A percentile compares a stretch with the other conserved stretches of the same genome.
These are phyloP conservation scores for Chalcosyrphus nemorum DNA, from an alignment of 2,888 invertebrate genomes.

Conservation along the genomic window DNA sequence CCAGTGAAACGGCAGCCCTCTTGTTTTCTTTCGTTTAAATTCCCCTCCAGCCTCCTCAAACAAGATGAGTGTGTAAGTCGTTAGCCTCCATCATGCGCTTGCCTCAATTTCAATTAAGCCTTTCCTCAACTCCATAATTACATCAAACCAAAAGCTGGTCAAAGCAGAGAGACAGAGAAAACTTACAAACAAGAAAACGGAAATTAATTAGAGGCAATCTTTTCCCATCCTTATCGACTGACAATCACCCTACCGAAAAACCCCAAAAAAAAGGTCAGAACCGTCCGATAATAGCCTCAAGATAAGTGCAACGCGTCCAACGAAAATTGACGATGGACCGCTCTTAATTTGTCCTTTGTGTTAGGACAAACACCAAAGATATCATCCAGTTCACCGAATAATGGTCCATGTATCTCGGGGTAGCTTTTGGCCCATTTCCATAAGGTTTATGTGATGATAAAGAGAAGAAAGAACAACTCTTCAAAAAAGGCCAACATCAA, in stretches of 20 bases:
- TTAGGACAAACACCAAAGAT: not conserved
- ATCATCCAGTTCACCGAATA: conserved; percentile 1
- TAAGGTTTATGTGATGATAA: not conserved
- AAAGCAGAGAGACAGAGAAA: not conserved
- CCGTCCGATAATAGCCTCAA: not conserved
- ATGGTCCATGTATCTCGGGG: not conserved
- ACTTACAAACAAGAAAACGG: conserved; percentile 16
- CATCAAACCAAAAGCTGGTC: conserved; percentile 4
- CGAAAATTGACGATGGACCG: not conserved
- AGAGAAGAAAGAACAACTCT: conserved; percentile 8
- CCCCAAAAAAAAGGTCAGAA: not conserved
- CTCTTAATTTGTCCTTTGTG: conserved; percentile 29
- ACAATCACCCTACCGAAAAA: conserved; percentile 5
- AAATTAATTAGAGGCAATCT: conserved; percentile 24
- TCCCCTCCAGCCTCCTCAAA: not conserved
- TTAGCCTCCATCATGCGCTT: not conserved
- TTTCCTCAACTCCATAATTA: conserved; percentile 10
- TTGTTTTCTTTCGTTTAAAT: not conserved
- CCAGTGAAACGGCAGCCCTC: not conserved
- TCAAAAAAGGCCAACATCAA: conserved; percentile 1
- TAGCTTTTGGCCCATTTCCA: conserved; percentile 7
- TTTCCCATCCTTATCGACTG: conserved; percentile 2
- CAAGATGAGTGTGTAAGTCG: not conserved
- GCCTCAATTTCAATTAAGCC: conserved; percentile 18
- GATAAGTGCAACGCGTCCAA: not conserved